phyloP scores from a whole-genome alignment of 2,797 vertebrate genomes.

The Rhynchotus rufescens region DNA sequence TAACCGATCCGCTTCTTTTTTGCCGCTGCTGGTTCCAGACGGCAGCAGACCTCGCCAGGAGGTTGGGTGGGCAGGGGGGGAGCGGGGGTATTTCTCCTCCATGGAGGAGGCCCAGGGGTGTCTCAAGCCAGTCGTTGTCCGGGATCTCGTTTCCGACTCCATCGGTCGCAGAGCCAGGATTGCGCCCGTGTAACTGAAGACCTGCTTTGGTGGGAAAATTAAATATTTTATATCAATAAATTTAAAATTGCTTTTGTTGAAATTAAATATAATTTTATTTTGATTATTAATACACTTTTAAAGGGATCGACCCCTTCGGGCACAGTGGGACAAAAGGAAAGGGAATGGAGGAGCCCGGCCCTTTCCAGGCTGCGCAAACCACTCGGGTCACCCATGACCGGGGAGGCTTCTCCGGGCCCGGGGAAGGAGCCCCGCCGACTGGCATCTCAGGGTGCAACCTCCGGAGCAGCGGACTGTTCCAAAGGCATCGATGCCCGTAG shows the following conservation, averaged over 20 bases:
- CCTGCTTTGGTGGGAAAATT: background rate
- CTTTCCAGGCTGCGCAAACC: background rate
- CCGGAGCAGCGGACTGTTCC: too few relatives aligned
- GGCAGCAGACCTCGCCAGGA: background rate
- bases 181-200: background rate
- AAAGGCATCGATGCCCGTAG: background rate
- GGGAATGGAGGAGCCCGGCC: background rate
- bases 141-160: background rate
- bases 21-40: background rate
- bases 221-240: background rate
- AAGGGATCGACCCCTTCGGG: background rate
- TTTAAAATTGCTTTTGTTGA: too few relatives aligned
- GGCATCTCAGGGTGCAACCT: too few relatives aligned
- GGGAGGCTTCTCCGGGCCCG: too few relatives aligned
- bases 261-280: too few relatives aligned
- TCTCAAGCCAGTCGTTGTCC: background rate
- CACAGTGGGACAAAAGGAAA: background rate
- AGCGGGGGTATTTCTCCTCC: too few relatives aligned
- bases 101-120: too few relatives aligned
- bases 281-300: background rate
- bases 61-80: rapidly evolving
- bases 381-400: background rate
- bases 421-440: too few relatives aligned
- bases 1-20: background rate
- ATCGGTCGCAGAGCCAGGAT: background rate